These are phyloP conservation scores for Balearica regulorum DNA, from an alignment of 2,797 vertebrate species.

Conservation along the genomic window DNA sequence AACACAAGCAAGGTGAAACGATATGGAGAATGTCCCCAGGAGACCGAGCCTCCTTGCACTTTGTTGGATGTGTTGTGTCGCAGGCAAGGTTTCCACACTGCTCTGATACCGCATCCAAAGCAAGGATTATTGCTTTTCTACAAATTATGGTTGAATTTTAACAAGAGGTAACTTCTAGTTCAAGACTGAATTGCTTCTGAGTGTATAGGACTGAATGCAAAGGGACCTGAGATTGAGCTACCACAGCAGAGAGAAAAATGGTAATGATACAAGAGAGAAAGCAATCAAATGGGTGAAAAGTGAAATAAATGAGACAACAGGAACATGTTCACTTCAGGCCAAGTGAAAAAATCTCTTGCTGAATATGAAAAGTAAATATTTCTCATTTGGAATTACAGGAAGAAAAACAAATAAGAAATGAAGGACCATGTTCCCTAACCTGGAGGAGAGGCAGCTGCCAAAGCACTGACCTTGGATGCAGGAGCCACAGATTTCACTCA, in stretches of 20 bases:
- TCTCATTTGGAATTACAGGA: not conserved
- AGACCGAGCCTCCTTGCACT: not conserved
- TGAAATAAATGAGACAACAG: not conserved
- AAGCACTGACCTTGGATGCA: not conserved
- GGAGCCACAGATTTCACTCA: not conserved
- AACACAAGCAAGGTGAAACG: not conserved
- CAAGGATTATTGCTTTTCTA: not conserved
- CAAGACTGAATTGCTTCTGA: not conserved
- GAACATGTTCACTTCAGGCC: not conserved
- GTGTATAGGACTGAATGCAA: not conserved
- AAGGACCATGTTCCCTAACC: not conserved
- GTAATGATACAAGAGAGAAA: not conserved
- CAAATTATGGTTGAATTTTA: not conserved
- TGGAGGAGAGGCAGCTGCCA: not conserved
- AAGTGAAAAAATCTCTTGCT: not conserved
- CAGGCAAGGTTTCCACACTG: not conserved
- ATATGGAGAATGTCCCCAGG: not conserved
- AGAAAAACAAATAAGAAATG: not conserved
- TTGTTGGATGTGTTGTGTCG: fast-evolving
- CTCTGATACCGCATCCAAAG: not conserved
- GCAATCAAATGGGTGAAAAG: not conserved
- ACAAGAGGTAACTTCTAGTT: not conserved
- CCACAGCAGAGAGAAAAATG: not conserved
- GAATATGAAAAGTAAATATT: not conserved
- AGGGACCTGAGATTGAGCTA: not conserved